Evolutionary conservation across 23 tunicate species (phyloP).

Genomic region (Styela clava): DNA sequence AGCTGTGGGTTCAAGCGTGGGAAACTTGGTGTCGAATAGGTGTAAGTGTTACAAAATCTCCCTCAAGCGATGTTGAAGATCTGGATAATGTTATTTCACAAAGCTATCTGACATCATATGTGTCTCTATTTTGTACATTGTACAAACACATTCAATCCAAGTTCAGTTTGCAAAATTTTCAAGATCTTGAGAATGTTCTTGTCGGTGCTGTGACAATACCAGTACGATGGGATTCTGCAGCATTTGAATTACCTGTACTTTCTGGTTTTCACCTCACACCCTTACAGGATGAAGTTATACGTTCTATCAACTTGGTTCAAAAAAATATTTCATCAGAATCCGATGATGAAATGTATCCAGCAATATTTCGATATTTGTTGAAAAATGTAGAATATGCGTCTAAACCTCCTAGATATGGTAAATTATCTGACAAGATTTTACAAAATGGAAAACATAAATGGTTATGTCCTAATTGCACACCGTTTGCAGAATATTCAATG

Average conservation of each 20-base stretch:
- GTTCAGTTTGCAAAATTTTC: conserved; percentile 53
- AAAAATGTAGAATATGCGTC: conserved; percentile 59
- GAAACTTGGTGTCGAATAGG: conserved; percentile 84
- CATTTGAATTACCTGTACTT: conserved; percentile 37
- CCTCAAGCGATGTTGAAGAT: conserved; percentile 54
- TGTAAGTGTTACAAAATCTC: conserved; percentile 56
- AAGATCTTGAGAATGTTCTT: conserved; percentile 51
- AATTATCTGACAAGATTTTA: conserved; percentile 45
- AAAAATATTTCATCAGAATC: conserved; percentile 57
- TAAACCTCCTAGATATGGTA: conserved; percentile 76
- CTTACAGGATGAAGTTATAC: conserved; percentile 10
- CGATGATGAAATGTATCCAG: conserved; percentile 79
- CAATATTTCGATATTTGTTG: conserved; percentile 64
- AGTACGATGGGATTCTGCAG: conserved; percentile 78
- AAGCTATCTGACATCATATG: conserved; percentile 68
- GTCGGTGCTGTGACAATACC: conserved; percentile 67
- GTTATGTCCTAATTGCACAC: conserved; percentile 64
- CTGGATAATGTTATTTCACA: conserved; percentile 82
- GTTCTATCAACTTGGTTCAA: conserved; percentile 21
- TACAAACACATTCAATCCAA: conserved; percentile 44
- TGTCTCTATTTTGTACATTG: conserved; percentile 51
- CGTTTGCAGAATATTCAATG: conserved; percentile 85
- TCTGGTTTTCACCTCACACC: conserved; percentile 17
- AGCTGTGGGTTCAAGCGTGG: conserved; percentile 56
- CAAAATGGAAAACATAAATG: conserved; percentile 56